Base-by-base conservation (phyloP, 1,140 invertebrate species). In the Nixonia krombeini region DNA sequence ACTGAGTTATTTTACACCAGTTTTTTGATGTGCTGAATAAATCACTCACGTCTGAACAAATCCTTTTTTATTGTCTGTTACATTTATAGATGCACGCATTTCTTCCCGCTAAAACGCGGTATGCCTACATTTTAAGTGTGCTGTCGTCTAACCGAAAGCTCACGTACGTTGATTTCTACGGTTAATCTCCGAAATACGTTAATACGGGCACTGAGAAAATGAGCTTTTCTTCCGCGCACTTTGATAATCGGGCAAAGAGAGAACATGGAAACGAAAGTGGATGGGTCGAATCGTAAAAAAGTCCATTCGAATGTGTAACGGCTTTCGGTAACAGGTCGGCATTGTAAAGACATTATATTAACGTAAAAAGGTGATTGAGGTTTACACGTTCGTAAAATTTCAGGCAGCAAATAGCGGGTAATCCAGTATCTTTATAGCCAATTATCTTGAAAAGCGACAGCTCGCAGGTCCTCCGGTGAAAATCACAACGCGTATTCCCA, bases 361-460 rank as follows among this genome's bases (percentile, higher is more conserved):
- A 40, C 45, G 45, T n/a, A n/a, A n/a, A 58, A 55, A 61, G 28
- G 56, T 59, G 59, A 58, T 59, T 55, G 45, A 55, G 55, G 44
- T 61, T 59, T 56, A 56, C 63, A 51, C 50, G 56, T 67, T 61
- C 63, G 40, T 67, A 67, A 67, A 66, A 58, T 67, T 67, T 52
- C 37, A 61, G 13, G 51, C 45, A 57, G 57, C 46, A 56, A 57
- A 58, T 66, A 28, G 51, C 50, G 40, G 59, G 57, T 67, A 56
- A 67, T 67, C 41, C 38, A 40, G 31, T 5, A 44, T 55, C 25
- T 67, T 67, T 56, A 67, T 52, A 50, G 51, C 51, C 63, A 66
- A 66, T 66, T 58, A 59, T 66, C 37, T 16, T 35, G 51, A 46
- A 38, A 45, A 59, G 55, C 47, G 45, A 4, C n/a, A 42, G 46